A percentile compares a stretch with the other conserved stretches of the same genome.
Evolutionary conservation across 1,140 invertebrate species (phyloP).

Genomic region (Caenorhabditis latens): DNA sequence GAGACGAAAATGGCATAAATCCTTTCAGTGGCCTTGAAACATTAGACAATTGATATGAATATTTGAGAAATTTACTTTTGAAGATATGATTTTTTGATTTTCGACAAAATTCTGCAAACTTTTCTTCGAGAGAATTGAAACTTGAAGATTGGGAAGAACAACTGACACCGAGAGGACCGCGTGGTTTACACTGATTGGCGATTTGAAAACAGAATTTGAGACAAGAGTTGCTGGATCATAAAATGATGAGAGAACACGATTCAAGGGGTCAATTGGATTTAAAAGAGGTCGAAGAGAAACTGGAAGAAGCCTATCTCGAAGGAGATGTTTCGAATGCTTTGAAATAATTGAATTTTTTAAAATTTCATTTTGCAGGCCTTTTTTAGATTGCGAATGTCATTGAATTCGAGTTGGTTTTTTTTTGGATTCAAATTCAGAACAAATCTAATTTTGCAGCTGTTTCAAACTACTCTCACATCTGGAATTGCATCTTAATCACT

Average conservation of each 20-base stretch:
- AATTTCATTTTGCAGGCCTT: no score
- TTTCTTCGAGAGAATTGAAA: background rate
- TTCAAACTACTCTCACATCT: no score
- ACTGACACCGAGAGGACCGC: background rate
- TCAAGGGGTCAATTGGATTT: background rate
- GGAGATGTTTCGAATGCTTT: no score
- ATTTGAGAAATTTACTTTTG: background rate
- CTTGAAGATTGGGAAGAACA: background rate
- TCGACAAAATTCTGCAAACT: background rate
- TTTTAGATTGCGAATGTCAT: no score
- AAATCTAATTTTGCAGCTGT: no score
- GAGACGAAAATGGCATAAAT: background rate
- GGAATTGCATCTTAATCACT: no score
- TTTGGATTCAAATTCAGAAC: no score
- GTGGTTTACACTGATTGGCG: conserved; percentile 27
- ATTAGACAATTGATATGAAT: background rate
- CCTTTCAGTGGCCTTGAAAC: background rate
- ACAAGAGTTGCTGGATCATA: background rate
- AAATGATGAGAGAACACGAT: background rate
- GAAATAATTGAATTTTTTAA: no score
- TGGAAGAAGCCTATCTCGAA: no score
- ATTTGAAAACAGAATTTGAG: background rate
- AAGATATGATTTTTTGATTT: conserved; percentile 15
- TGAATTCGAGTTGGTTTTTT: no score
- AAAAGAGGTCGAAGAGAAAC: no score